These are phyloP conservation scores for Penaeus monodon DNA, from an alignment of 2,888 invertebrate species.

Conservation along the genomic window DNA sequence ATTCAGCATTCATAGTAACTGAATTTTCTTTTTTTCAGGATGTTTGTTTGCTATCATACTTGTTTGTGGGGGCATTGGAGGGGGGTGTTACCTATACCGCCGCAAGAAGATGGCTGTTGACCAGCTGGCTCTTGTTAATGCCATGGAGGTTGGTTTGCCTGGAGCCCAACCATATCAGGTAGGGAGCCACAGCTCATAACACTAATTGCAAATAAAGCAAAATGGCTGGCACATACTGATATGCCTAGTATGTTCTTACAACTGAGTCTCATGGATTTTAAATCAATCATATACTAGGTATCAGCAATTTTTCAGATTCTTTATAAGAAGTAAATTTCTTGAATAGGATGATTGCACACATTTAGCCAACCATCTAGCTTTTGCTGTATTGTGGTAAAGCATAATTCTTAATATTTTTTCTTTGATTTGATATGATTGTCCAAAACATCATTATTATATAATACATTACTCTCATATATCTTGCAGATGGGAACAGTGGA, in stretches of 20 bases:
- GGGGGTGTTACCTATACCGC: constrained; percentile 44
- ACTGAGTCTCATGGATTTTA: no score
- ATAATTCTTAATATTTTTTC: neutral
- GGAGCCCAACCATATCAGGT: constrained; percentile 61
- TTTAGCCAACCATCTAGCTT: no score
- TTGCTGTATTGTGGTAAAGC: no score
- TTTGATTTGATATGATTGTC: neutral
- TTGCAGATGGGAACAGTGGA: neutral
- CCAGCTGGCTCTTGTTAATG: constrained; percentile 51
- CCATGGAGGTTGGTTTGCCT: constrained; percentile 54
- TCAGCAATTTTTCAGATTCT: no score
- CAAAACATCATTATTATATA: neutral
- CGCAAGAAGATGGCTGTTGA: constrained; percentile 47
- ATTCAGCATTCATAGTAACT: neutral
- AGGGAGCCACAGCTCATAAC: neutral
- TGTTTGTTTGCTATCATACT: constrained; percentile 46
- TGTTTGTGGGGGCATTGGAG: constrained; percentile 34
- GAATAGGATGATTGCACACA: no score
- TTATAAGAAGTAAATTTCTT: no score
- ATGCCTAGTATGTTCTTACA: no score
- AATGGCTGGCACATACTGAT: no score
- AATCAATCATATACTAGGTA: no score
- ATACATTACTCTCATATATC: neutral
- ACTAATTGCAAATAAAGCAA: no score
- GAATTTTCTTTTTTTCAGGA: constrained; percentile 32